Evolutionary conservation across 2,797 vertebrate genomes (phyloP).

Genomic region (Lutjanus argentimaculatus): DNA sequence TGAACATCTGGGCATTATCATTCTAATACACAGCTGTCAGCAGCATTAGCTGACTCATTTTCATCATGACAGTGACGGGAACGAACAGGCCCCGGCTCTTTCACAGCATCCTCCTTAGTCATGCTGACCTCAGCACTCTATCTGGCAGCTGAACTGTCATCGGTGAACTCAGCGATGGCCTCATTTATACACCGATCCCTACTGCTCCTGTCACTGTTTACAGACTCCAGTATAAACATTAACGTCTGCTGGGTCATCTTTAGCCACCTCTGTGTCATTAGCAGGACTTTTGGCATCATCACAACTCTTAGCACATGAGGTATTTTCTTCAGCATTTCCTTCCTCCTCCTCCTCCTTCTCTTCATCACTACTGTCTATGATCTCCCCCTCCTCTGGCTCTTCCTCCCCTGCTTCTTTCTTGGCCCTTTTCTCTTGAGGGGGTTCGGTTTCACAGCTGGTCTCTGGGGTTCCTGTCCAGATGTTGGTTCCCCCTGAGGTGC

Average conservation of each 20-base stretch:
- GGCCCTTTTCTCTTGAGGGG: conserved; percentile 61
- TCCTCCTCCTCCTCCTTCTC: conserved; percentile 38
- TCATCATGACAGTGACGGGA: conserved; percentile 40
- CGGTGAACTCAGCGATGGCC: conserved; percentile 10
- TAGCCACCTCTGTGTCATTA: conserved; percentile 8
- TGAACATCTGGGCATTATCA: conserved; percentile 49
- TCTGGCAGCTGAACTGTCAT: conserved; percentile 27
- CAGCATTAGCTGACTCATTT: conserved; percentile 55
- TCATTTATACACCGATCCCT: conserved; percentile 11
- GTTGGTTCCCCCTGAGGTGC: conserved; percentile 5
- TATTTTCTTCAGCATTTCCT: background rate
- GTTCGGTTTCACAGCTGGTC: conserved; percentile 44
- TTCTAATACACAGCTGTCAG: conserved; percentile 44
- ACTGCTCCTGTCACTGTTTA: conserved; percentile 31
- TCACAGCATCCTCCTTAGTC: conserved; percentile 46
- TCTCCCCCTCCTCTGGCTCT: conserved; percentile 85
- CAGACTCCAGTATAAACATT: conserved; percentile 8
- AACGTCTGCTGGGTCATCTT: conserved; percentile 26
- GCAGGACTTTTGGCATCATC: conserved; percentile 4
- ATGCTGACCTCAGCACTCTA: conserved; percentile 49
- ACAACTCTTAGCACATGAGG: conserved; percentile 3
- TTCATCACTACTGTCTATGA: conserved; percentile 76
- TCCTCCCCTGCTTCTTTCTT: conserved; percentile 54
- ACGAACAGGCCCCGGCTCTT: conserved; percentile 27
- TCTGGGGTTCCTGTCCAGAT: conserved; percentile 31